Evolutionary conservation across 2,888 invertebrate species (phyloP), one percentile per base, ranked within the genome.

Genomic region (Heliconius charithonia): DNA sequence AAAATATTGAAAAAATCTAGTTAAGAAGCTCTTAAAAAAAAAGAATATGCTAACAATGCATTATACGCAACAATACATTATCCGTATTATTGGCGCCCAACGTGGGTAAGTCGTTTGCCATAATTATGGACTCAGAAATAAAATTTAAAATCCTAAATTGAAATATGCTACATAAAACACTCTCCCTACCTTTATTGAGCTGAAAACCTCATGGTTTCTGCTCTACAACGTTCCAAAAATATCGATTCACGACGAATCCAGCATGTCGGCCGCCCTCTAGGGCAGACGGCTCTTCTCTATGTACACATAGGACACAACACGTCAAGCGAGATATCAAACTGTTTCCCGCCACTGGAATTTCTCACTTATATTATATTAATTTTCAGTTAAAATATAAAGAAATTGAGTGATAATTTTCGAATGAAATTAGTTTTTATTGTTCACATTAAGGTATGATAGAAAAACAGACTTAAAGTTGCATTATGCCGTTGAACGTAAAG

Each of bases 301-400:
- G 89, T 91, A 93, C 93, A 94, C 94, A 94, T 93, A 94, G 90
- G 89, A 93, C 93, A 93, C 93, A 91, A 93, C 94, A 95, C 93
- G 94, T 93, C 94, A 94, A 91, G 91, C 91, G 91, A 93, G 93
- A 93, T 93, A 93, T 93, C 91, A 92, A 94, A 93, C 92, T 90
- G 92, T 94, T 95, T 95, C 95, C 95, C 95, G 95, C 95, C 95
- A 95, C 95, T 93, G 91, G 89, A 92, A 91, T 91, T 91, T 86
- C 90, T 85, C 92, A 92, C 92, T 89, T 89, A 70, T 74, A 74
- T 77, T 81, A 76, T 45, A 63, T 45, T 29, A 41, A 72, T 56
- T 77, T 76, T 59, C 41, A 75, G 41, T 29, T 69, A 29, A 73
- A 77, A 69, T 45, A 6, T 74, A 45, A 29, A 75, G 25, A 62